Evolutionary conservation across 1,140 invertebrate genomes (phyloP).

Genomic region (Nephotettix cincticeps): DNA sequence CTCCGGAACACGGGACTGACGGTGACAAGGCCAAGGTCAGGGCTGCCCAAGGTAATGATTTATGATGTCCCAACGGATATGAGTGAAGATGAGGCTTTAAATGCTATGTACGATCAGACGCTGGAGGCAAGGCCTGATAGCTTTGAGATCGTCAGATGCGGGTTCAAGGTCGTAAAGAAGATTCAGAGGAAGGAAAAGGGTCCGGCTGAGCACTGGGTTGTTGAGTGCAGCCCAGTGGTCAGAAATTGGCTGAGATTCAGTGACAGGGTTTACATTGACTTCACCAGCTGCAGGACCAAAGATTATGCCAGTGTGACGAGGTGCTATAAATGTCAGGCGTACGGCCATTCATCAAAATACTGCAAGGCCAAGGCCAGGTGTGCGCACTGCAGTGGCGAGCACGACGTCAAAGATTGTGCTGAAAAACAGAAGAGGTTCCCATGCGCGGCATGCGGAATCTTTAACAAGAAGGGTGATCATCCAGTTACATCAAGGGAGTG

Average conservation of each 20-base stretch:
- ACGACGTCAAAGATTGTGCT: not conserved
- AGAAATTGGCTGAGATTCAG: not conserved
- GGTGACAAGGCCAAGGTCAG: not conserved
- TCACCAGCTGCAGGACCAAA: constrained; percentile 2
- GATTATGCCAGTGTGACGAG: constrained; percentile 22
- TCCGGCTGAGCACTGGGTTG: not conserved
- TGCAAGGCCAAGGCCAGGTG: not conserved
- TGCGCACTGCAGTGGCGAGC: not conserved
- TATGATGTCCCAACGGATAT: not conserved
- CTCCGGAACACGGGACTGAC: not conserved
- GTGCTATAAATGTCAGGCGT: constrained; percentile 33
- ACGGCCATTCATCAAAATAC: constrained; percentile 26
- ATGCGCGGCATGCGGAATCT: not conserved
- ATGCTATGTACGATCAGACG: no score
- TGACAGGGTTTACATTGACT: constrained; percentile 18
- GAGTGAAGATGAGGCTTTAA: not conserved
- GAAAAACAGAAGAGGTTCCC: not conserved
- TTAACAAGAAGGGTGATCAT: not conserved
- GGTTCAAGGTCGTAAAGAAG: not conserved
- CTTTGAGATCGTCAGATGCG: not conserved
- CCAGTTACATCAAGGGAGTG: not conserved
- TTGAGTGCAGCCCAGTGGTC: not conserved
- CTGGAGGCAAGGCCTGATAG: not conserved
- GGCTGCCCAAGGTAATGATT: not conserved
- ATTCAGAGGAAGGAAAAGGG: not conserved